A percentile compares a stretch with the other conserved stretches of the same genome.
Conservation (phyloP, 2,113 vertebrate genomes). For the Indicator indicator region DNA sequence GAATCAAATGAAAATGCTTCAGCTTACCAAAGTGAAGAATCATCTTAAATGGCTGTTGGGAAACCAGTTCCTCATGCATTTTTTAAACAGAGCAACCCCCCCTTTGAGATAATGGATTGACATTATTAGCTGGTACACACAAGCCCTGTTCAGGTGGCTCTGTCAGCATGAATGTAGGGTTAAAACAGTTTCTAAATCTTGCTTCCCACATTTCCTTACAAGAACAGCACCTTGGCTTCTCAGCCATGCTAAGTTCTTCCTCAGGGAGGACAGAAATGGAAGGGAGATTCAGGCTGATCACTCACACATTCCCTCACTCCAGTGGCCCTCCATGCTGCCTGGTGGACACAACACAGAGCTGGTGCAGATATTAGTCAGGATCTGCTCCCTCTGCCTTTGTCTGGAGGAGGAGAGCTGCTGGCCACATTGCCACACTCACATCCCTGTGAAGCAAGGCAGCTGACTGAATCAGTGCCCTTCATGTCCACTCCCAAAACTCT, state of each 20-base stretch:
- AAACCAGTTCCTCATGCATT: background rate
- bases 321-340: too few relatives aligned
- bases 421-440: background rate
- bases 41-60: background rate
- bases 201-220: background rate
- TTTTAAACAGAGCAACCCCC: background rate
- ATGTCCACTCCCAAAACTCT: rapidly evolving
- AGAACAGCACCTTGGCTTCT: background rate
- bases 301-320: background rate
- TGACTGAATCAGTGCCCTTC: too few relatives aligned
- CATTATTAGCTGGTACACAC: background rate
- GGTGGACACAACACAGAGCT: background rate
- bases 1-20: background rate
- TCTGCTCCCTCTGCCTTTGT: background rate
- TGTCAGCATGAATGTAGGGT: background rate
- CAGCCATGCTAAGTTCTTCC: background rate
- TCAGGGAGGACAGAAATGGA: background rate
- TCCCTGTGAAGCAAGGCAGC: background rate
- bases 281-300: background rate
- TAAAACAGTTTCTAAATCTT: background rate
- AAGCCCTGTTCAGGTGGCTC: background rate
- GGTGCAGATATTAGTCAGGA: background rate
- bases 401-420: background rate
- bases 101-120: background rate
- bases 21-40: background rate